Evolutionary conservation across 1,140 invertebrate species (phyloP), one percentile per base, ranked within the genome.

Genomic region (Ridgeia piscesae): DNA sequence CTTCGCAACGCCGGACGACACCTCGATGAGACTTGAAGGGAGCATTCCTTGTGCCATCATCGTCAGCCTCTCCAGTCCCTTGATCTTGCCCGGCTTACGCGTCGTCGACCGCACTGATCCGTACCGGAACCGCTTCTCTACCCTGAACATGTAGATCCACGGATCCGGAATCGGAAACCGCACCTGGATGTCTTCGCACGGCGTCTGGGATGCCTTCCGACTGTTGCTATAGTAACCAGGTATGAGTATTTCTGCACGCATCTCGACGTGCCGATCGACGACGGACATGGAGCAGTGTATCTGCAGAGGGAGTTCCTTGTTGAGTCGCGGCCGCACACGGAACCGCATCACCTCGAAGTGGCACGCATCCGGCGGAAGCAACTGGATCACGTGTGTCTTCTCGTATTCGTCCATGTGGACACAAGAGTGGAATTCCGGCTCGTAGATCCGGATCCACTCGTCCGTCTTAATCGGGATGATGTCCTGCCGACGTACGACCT

Each of bases 391-490:
- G 96, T 98, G 97, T 8, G 98, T 98, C 92, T 97, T 97, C 92
- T 99, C 97, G 96, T 99, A 99, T 94, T 99, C 98, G 91, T 98
- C 97, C 94, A 98, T 97, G 95, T 99, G 98, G 14, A 99, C 98
- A 95, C 98, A 98, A 77, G 97, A 97, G 96, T 99, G 99, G 95
- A 99, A 99, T 95, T 99, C 98, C 0, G 98, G 97, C 34, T 97
- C 97, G 96, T 99, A 99, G 8, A 99, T 97, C 89, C 98, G 97
- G 94, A 99, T 99, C 99, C 99, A 99, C 96, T 99, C 98, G 96
- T 99, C 99, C 0, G 99, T 99, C 92, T 98, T 98, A 48, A 99
- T 99, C 14, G 99, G 99, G 94, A 99, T 99, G 95, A 99, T 99
- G 96, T 99, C 99, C 96, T 99, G 98, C 33, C 99, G 97, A 0